Conservation (phyloP, 2,113 vertebrate genomes). For the Corythaeola cristata region DNA sequence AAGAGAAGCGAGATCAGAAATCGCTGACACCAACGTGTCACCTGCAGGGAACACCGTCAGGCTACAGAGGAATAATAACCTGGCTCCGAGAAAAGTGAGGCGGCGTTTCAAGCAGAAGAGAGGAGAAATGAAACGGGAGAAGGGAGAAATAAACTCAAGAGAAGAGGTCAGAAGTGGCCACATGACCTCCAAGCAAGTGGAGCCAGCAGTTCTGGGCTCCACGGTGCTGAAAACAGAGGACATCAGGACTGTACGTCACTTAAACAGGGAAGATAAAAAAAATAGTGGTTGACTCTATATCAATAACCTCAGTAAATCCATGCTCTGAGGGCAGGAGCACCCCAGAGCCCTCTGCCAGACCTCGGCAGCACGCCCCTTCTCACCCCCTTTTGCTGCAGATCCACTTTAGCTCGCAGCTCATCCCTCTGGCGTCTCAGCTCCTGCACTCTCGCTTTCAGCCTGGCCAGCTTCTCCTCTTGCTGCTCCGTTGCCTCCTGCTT, state of each 20-base stretch:
- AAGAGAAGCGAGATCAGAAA: background rate
- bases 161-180: background rate
- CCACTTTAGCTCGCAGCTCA: slow-evolving; percentile 39
- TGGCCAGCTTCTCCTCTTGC: background rate
- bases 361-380: background rate
- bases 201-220: background rate
- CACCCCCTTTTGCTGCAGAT: slow-evolving; percentile 7
- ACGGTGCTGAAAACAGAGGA: background rate
- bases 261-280: background rate
- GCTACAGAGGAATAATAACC: background rate
- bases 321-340: background rate
- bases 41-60: background rate
- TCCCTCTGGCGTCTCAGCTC: slow-evolving; percentile 54
- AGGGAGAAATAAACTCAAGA: too few relatives aligned
- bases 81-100: rapidly evolving
- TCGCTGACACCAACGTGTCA: rapidly evolving
- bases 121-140: background rate
- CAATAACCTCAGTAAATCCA: background rate
- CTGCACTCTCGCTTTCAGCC: background rate
- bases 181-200: background rate
- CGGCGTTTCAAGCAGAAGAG: background rate
- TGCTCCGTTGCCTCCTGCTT: background rate
- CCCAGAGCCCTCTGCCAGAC: background rate
- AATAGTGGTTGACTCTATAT: rapidly evolving
- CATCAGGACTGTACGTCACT: background rate